These are phyloP conservation scores for Cephalophus harveyi DNA, from an alignment of 2,113 vertebrate genomes.

Conservation along the genomic window DNA sequence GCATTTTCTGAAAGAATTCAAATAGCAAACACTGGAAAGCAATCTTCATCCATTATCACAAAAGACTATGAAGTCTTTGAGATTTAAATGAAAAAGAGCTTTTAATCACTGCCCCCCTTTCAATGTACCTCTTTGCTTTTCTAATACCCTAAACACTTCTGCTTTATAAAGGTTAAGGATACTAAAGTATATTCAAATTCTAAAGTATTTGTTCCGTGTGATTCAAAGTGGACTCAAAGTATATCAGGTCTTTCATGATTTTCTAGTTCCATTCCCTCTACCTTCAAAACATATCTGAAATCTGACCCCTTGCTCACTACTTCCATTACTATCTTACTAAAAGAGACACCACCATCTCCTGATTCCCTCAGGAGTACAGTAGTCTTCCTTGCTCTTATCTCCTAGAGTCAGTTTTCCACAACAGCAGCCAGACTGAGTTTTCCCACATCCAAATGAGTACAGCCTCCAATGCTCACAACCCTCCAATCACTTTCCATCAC, in stretches of 20 bases:
- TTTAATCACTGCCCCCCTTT: background rate
- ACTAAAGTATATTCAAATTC: background rate
- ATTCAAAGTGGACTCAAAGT: background rate
- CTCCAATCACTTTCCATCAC: background rate
- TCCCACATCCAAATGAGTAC: background rate
- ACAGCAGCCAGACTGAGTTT: background rate
- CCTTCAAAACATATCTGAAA: background rate
- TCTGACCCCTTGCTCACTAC: background rate
- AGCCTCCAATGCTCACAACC: background rate
- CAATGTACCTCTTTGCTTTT: slow-evolving; percentile 13
- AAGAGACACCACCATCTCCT: background rate
- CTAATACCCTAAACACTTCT: background rate
- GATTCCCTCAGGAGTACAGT: background rate
- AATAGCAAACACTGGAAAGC: background rate
- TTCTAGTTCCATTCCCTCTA: background rate
- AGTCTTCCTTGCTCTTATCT: background rate
- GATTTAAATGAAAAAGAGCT: background rate
- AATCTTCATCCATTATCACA: background rate
- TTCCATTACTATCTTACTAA: background rate
- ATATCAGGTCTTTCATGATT: background rate
- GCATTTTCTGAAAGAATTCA: background rate
- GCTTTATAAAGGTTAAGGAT: background rate
- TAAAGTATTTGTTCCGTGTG: background rate
- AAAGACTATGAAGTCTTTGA: background rate
- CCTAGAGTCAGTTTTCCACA: background rate